Evolutionary conservation across 2,888 invertebrate species (phyloP), one percentile per base, ranked within the genome.

Genomic region (Tyria jacobaeae): DNA sequence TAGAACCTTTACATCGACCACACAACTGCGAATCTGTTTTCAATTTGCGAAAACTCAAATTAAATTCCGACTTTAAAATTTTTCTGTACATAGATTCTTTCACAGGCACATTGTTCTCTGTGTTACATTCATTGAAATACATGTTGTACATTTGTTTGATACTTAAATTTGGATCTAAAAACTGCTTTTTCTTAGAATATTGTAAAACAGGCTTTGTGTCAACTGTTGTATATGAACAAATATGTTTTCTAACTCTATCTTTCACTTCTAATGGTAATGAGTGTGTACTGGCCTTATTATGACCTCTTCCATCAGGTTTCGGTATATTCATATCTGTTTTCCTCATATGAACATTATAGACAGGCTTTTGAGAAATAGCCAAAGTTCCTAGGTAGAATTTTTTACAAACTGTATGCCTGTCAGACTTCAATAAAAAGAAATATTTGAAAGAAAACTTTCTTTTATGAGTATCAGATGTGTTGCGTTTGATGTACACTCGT

Each of bases 1-100:
- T 82, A 60, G 86, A 82, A 3, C 85, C 85, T 73, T 92, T 91
- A 78, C 93, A 93, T 57, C 89, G 84, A 66, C 85, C 84, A 71
- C 93, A 93, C 27, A 92, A 53, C 31, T 82, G 81, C 27, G 85
- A 85, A 12, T 89, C 85, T 24, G 78, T 73, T 64, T 91, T 91
- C 31, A 82, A 71, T 73, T 87, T 91, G 41, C 83, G 86, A 71
- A 93, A 92, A 74, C 88, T 81, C 59, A 94, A 79, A 79, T 92
- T 93, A 61, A 90, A 94, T 61, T 94, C 93, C 35, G 84, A 79
- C 41, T 88, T 90, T 69, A 92, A 88, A 64, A 94, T 94, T 76
- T 91, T 92, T 61, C 93, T 90, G 59, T 92, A 94, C 93, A 94
- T 94, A 0, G 92, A 92, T 64, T 92, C 91, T 73, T 92, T 93